phyloP scores from a whole-genome alignment of 2,888 invertebrate genomes.

The Scaptomyza flava region DNA sequence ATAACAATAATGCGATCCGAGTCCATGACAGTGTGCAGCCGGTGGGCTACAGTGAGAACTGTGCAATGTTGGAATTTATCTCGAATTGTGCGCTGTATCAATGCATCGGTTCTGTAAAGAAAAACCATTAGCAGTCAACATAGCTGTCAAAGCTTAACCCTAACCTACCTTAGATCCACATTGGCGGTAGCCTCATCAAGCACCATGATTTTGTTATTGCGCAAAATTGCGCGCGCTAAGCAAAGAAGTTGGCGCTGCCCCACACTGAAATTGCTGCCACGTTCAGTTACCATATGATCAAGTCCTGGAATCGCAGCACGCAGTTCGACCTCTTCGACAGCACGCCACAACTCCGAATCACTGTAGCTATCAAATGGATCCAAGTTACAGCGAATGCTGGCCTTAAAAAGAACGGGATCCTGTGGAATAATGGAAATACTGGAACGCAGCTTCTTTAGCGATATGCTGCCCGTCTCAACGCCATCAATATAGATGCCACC shows the following conservation, averaged over 20 bases:
- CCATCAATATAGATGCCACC: slow-evolving; percentile 90
- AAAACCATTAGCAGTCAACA: background rate
- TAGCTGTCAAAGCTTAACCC: background rate
- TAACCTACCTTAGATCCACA: slow-evolving; percentile 86
- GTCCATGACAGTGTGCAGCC: slow-evolving; percentile 96
- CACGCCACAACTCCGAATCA: slow-evolving; percentile 81
- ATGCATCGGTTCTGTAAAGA: slow-evolving; percentile 87
- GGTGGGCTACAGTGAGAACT: slow-evolving; percentile 95
- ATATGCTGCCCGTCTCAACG: slow-evolving; percentile 86
- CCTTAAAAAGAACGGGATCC: slow-evolving; percentile 86
- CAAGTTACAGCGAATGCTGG: slow-evolving; percentile 87
- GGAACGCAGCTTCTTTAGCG: slow-evolving; percentile 85
- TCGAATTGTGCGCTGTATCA: slow-evolving; percentile 93
- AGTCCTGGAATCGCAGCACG: slow-evolving; percentile 84
- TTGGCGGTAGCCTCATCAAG: slow-evolving; percentile 90
- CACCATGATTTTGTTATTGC: slow-evolving; percentile 87
- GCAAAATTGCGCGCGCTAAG: slow-evolving; percentile 87
- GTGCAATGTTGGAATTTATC: slow-evolving; percentile 92
- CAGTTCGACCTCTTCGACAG: slow-evolving; percentile 85
- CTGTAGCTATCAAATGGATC: slow-evolving; percentile 86
- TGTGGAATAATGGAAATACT: slow-evolving; percentile 87
- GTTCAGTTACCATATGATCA: slow-evolving; percentile 85
- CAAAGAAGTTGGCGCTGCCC: slow-evolving; percentile 89
- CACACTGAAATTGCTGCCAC: slow-evolving; percentile 87
- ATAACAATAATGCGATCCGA: slow-evolving; percentile 94